Conservation (phyloP, 2,113 vertebrate genomes). For the Micronisus gabar region DNA sequence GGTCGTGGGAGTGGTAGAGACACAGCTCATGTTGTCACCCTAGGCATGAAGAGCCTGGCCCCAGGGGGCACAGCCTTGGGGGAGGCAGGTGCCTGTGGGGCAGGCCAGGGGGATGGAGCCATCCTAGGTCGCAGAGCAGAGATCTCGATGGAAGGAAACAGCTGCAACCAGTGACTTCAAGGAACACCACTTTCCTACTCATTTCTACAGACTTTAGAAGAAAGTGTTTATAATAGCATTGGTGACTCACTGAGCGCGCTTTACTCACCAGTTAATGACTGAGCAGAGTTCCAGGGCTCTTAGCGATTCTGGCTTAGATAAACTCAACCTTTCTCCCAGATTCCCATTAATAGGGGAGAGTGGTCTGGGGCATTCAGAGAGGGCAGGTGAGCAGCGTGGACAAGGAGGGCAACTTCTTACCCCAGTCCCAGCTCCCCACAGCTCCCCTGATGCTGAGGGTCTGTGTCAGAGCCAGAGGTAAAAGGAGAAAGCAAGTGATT, state of each 20-base stretch:
- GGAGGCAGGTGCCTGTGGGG: neutral
- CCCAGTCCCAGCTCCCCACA: neutral
- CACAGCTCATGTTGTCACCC: neutral
- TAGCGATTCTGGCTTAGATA: neutral
- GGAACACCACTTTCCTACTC: neutral
- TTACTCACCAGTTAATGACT: constrained; percentile 9
- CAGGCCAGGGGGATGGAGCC: rapidly evolving
- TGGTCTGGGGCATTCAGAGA: neutral
- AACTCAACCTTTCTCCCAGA: neutral
- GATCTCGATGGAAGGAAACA: neutral
- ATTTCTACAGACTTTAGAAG: neutral
- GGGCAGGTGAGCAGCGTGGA: neutral
- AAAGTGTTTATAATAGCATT: neutral
- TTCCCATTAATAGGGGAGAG: neutral
- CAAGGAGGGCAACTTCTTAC: neutral
- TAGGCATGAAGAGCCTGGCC: neutral
- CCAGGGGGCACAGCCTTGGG: rapidly evolving
- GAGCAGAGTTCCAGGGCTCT: neutral
- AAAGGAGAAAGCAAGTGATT: neutral
- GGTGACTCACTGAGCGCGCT: constrained; percentile 5
- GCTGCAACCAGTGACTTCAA: neutral
- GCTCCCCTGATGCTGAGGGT: neutral
- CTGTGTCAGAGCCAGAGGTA: neutral
- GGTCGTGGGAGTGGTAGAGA: neutral
- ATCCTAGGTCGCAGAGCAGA: neutral